Conservation (phyloP, 2,888 invertebrate species). For the Ypsolopha sequella region DNA sequence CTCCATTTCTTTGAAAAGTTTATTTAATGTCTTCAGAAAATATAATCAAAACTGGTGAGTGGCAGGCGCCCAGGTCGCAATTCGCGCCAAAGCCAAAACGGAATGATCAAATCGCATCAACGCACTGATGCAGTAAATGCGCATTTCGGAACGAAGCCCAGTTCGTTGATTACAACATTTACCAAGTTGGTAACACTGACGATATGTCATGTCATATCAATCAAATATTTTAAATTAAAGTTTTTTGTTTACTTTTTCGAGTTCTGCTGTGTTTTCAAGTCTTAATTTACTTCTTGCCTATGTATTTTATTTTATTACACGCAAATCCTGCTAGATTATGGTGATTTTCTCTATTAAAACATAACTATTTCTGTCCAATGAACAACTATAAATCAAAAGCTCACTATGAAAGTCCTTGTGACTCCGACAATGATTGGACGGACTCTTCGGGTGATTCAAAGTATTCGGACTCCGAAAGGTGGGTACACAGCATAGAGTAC, state of each 20-base stretch:
- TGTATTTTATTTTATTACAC: too few species aligned
- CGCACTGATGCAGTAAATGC: too few species aligned
- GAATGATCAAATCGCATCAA: too few species aligned
- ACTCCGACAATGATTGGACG: constrained; percentile 61
- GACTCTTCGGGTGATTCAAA: constrained; percentile 61
- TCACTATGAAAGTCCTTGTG: constrained; percentile 47
- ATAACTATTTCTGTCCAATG: constrained; percentile 17
- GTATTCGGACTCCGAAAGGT: constrained; percentile 74
- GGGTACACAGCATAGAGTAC: constrained; percentile 1
- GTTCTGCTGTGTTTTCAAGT: not conserved
- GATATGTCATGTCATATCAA: not conserved
- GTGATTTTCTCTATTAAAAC: too few species aligned
- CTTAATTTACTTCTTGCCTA: not conserved
- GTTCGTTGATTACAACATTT: too few species aligned
- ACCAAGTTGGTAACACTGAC: not conserved
- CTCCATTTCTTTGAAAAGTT: too few species aligned
- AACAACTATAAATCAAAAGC: constrained; percentile 33
- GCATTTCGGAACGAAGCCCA: too few species aligned
- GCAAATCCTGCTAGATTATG: too few species aligned
- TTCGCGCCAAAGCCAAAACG: too few species aligned
- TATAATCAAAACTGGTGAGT: too few species aligned
- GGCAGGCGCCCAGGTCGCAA: too few species aligned
- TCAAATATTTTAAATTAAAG: not conserved
- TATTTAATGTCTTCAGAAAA: too few species aligned
- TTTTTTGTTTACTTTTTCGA: not conserved